A percentile compares a stretch with the other conserved stretches of the same genome.
Conservation (phyloP, 2,797 vertebrate genomes). For the Crossoptilon crossoptilon region DNA sequence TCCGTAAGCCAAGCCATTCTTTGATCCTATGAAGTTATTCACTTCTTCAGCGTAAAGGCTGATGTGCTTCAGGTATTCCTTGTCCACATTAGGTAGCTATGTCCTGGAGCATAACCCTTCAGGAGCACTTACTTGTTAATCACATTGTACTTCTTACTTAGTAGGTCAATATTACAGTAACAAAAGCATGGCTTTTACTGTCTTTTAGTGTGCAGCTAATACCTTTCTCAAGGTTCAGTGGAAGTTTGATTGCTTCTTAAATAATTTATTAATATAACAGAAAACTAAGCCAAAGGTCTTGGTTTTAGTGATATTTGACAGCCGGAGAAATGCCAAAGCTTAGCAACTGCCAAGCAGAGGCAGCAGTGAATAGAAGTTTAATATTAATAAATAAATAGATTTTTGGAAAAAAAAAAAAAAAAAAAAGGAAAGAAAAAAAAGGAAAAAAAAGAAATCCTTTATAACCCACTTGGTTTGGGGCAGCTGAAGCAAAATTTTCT, state of each 20-base stretch:
- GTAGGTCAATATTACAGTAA: not conserved
- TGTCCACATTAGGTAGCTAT: not conserved
- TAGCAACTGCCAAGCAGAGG: conserved; percentile 24
- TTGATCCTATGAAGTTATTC: not conserved
- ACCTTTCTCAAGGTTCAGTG: not conserved
- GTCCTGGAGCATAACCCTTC: not conserved
- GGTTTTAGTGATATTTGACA: conserved; percentile 8
- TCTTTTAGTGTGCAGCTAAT: not conserved
- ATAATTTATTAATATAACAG: conserved; percentile 17
- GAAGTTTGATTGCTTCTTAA: conserved; percentile 45
- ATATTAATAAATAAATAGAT: conserved; percentile 23
- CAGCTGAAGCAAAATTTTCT: conserved; percentile 8
- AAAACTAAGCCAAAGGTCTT: conserved; percentile 14
- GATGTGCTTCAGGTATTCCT: not conserved
- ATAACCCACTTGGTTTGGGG: conserved; percentile 34
- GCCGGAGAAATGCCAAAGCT: conserved; percentile 6
- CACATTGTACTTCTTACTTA: not conserved
- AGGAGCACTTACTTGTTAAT: not conserved
- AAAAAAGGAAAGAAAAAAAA: not conserved
- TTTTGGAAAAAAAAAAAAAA: conserved; percentile 12
- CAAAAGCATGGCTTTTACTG: not conserved
- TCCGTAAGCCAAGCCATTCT: not conserved
- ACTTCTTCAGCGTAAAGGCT: not conserved
- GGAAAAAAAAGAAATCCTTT: conserved; percentile 33
- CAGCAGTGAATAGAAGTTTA: conserved; percentile 20